Conservation (phyloP, 2,113 vertebrate species). For the Eulacestoma nigropectus region DNA sequence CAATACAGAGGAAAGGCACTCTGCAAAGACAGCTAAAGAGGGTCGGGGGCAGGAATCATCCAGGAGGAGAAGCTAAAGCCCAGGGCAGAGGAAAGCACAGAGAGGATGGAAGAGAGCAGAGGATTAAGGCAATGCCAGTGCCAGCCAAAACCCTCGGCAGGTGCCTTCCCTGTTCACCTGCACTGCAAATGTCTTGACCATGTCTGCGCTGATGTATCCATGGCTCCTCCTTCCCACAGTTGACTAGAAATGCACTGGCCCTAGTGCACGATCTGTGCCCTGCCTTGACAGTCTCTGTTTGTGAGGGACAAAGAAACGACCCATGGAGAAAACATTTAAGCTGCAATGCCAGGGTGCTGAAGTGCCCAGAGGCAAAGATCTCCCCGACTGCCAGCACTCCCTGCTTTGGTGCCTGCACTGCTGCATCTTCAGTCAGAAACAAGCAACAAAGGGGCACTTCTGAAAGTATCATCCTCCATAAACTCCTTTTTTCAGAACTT, state of each 20-base stretch:
- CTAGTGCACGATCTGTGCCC: accelerated
- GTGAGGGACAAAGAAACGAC: background rate
- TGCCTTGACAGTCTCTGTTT: background rate
- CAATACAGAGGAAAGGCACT: background rate
- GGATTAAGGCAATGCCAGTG: accelerated
- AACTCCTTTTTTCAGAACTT: background rate
- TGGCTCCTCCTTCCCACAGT: background rate
- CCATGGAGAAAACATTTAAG: accelerated
- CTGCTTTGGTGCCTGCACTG: background rate
- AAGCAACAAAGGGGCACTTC: accelerated
- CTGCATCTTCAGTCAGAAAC: background rate
- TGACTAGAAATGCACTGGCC: background rate
- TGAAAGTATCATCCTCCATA: background rate
- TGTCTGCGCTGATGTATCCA: accelerated
- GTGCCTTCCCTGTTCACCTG: background rate
- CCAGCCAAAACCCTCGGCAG: background rate
- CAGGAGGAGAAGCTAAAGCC: background rate
- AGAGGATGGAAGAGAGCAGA: background rate
- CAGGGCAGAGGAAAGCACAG: background rate
- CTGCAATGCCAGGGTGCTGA: background rate
- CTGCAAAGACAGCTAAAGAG: background rate
- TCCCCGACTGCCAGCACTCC: background rate
- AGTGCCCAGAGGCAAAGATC: accelerated
- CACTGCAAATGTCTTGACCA: accelerated
- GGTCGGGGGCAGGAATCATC: background rate